These are phyloP conservation scores for Zaprionus ornatus DNA, from an alignment of 1,140 invertebrate genomes.

Conservation along the genomic window DNA sequence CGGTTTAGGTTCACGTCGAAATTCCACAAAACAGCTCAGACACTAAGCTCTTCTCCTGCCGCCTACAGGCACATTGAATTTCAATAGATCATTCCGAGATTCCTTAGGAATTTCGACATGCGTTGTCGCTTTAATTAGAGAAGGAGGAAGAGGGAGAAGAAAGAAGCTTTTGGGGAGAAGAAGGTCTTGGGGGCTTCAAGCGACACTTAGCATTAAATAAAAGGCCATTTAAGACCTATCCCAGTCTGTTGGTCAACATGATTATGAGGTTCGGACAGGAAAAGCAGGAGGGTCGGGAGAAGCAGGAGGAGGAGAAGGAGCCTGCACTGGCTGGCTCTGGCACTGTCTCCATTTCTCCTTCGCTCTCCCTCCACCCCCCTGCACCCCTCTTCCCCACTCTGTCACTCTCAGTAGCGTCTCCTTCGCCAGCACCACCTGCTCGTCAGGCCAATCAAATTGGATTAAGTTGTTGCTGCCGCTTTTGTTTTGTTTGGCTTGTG, in stretches of 20 bases:
- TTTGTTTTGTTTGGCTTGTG: constrained; percentile 40
- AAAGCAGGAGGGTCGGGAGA: no score
- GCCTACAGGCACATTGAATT: constrained; percentile 11
- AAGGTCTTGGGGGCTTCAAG: constrained; percentile 26
- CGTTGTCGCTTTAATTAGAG: constrained; percentile 53
- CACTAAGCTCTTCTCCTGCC: neutral
- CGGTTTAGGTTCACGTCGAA: neutral
- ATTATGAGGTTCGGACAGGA: constrained; percentile 23
- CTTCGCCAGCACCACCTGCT: constrained; percentile 15
- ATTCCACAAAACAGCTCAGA: neutral
- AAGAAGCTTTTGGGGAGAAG: no score
- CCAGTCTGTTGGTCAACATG: constrained; percentile 31
- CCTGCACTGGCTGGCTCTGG: neutral
- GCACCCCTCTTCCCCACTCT: neutral
- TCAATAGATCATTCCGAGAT: constrained; percentile 31
- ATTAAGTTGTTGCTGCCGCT: constrained; percentile 72
- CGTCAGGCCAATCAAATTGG: constrained; percentile 72
- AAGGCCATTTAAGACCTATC: constrained; percentile 73
- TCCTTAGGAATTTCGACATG: constrained; percentile 48
- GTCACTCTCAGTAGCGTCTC: neutral
- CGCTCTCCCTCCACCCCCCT: neutral
- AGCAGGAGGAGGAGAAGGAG: constrained; percentile 13
- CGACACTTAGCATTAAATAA: constrained; percentile 76
- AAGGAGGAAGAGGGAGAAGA: neutral
- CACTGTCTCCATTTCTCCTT: neutral